Evolutionary conservation across 1,140 invertebrate genomes (phyloP).

Genomic region (Lepidurus apus): DNA sequence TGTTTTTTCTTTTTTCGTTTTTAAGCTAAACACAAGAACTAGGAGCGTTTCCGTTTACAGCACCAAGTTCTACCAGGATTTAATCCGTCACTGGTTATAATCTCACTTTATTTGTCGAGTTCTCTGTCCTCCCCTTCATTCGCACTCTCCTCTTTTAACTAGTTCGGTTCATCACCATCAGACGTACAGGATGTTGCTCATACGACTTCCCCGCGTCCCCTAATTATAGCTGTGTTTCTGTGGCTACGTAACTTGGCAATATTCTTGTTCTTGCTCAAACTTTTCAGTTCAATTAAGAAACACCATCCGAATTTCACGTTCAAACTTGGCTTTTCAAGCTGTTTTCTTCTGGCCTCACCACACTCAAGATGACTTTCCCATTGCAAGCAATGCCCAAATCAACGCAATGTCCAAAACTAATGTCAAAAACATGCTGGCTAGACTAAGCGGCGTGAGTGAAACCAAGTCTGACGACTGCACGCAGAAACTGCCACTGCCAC

Average conservation of each 20-base stretch:
- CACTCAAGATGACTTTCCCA: not conserved
- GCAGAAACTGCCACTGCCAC: not conserved
- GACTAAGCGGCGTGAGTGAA: not conserved
- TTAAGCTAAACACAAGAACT: not conserved
- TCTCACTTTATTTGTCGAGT: not conserved
- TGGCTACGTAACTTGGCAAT: not conserved
- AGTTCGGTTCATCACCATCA: not conserved
- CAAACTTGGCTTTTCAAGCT: not conserved
- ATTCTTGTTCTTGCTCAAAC: not conserved
- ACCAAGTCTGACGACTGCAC: not conserved
- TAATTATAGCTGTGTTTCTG: slow-evolving; percentile 9
- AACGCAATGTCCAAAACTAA: not conserved
- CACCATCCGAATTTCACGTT: not conserved
- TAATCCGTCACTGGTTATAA: not conserved
- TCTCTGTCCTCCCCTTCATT: not conserved
- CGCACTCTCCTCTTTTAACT: not conserved
- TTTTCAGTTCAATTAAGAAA: not conserved
- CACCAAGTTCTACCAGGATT: not conserved
- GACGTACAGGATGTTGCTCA: slow-evolving; percentile 9
- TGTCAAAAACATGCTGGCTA: not conserved
- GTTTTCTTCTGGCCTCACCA: not conserved
- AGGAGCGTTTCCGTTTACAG: not conserved
- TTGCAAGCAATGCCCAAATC: not conserved
- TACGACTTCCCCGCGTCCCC: not conserved
- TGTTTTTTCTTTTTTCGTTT: not conserved